Evolutionary conservation across 2,113 vertebrate species (phyloP), one percentile per base, ranked within the genome.

Genomic region (Semicossyphus pulcher): DNA sequence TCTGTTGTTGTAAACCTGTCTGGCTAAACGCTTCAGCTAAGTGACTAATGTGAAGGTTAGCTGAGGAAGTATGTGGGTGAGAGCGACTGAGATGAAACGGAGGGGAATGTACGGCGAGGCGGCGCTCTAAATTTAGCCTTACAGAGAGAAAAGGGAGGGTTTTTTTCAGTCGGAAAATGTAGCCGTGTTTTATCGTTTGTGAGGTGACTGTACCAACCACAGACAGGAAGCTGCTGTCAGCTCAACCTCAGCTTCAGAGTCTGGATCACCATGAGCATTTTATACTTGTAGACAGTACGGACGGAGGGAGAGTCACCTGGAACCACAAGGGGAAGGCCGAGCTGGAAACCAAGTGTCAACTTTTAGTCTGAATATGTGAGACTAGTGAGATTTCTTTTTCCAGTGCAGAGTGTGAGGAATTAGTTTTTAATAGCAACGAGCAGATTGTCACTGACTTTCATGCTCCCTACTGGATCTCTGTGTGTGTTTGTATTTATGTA

Each of bases 61-160:
- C 68, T 42, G 18, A 85, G 74, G 86, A 88, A 81, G 74, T 69
- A 0, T 14, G 81, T 82, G 84, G 72, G 81, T 29, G 84, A 53
- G 26, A 63, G 81, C 80, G 84, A 69, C 78, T 29, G 84, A 53
- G 26, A 63, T 69, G 42, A 78, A 83, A 58, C 12, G 15, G 3
- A 41, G 41, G 67, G 76, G 58, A 54, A 62, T 52, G 66, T 66
- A 44, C 48, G 1, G n/a, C 4, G 6, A 0, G 47, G 39, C 14
- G 0, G 4, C 0, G 18, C 21, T 44, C 64, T 66, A 66, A 65
- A 56, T 72, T 60, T 81, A 80, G 37, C 62, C 39, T 48, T 31
- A n/a, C n/a, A n/a, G 45, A 67, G 37, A 42, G 14, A 41, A 32
- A 14, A 20, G 37, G 23, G 32, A 36, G 34, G 7, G n/a, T n/a